Evolutionary conservation across 92 coral and sea anemone species (phyloP).

Genomic region (Epizoanthus stellaris): DNA sequence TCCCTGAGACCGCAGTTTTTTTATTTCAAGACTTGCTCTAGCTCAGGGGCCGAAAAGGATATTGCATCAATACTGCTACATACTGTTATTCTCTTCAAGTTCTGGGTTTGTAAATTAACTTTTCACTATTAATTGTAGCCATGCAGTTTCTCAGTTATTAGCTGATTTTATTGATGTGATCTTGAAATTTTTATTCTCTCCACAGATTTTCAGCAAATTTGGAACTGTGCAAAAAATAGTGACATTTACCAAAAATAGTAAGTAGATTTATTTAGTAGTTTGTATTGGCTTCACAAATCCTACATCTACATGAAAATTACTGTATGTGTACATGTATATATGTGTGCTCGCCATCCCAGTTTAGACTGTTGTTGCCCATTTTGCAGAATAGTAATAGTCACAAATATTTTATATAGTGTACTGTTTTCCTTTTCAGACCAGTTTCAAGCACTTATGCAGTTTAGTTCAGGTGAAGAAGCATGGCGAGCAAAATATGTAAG

Average conservation of each 20-base stretch:
- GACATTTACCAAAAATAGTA: conserved; percentile 89
- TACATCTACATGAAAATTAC: too few species aligned
- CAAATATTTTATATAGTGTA: background rate
- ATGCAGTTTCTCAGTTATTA: too few species aligned
- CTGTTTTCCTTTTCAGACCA: conserved; percentile 67
- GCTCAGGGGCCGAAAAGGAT: too few species aligned
- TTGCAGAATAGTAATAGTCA: background rate
- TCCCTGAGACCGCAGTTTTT: too few species aligned
- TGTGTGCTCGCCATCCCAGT: background rate
- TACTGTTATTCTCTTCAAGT: too few species aligned
- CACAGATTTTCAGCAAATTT: conserved; percentile 87
- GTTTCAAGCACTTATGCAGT: conserved; percentile 90
- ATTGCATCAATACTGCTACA: too few species aligned
- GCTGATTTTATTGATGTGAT: too few species aligned
- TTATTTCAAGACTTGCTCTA: too few species aligned
- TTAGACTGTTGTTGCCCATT: background rate
- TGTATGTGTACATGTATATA: too few species aligned
- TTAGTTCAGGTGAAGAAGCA: conserved; percentile 80
- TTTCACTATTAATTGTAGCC: too few species aligned
- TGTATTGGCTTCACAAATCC: background rate
- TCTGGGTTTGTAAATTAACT: too few species aligned
- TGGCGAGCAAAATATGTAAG: conserved; percentile 89
- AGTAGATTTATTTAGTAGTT: conserved; percentile 46
- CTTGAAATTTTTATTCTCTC: background rate
- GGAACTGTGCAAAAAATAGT: conserved; percentile 91